Percentiles rank a stretch among this genome's conserved stretches.
These are phyloP conservation scores for Druceiella hillmani DNA, from an alignment of 2,888 invertebrate genomes.

Conservation along the genomic window DNA sequence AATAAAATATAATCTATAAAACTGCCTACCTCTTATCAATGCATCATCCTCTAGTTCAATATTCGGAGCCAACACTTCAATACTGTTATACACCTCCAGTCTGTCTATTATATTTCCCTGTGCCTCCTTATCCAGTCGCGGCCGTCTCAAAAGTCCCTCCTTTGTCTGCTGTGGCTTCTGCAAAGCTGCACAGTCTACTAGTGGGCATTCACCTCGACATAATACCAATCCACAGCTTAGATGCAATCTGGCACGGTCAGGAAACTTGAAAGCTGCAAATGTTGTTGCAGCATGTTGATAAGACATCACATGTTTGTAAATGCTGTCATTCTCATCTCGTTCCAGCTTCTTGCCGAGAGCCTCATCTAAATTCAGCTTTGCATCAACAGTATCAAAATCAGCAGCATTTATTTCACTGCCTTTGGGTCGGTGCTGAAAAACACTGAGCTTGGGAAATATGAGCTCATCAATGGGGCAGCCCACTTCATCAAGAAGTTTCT, in stretches of 20 bases:
- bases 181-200: conserved; percentile 49
- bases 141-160: conserved; percentile 43
- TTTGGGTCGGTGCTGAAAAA: conserved; percentile 39
- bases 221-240: conserved; percentile 71
- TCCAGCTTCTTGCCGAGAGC: conserved; percentile 30
- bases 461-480: conserved; percentile 71
- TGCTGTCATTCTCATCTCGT: conserved; percentile 36
- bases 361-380: conserved; percentile 35
- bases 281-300: conserved; percentile 53
- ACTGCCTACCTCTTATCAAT: conserved; percentile 45
- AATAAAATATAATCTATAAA: too few species aligned
- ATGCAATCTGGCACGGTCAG: conserved; percentile 71
- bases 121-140: conserved; percentile 46
- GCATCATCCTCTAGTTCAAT: conserved; percentile 64
- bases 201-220: conserved; percentile 66
- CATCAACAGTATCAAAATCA: conserved; percentile 35
- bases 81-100: conserved; percentile 73
- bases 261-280: conserved; percentile 80
- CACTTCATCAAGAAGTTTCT: conserved; percentile 64
- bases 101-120: conserved; percentile 57
- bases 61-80: conserved; percentile 73
- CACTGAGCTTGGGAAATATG: conserved; percentile 51
- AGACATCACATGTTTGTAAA: conserved; percentile 46
- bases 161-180: conserved; percentile 44
- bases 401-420: conserved; percentile 39